phyloP scores from a whole-genome alignment of 1,140 invertebrate species.

The Zaprionus davidi region DNA sequence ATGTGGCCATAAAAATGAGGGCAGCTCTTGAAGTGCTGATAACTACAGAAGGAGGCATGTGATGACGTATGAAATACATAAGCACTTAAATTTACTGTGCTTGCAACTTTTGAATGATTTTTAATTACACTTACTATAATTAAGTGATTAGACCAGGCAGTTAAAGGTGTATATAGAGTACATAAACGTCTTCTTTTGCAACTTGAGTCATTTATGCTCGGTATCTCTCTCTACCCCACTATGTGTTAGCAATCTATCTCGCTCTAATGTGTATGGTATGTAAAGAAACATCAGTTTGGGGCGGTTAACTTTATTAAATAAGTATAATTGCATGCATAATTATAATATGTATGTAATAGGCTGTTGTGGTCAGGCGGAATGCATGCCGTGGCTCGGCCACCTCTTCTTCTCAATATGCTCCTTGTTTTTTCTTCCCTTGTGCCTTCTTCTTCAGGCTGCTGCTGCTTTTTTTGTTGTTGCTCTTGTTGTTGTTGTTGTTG shows the following conservation, averaged over 20 bases:
- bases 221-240: not conserved
- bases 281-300: slow-evolving; percentile 4
- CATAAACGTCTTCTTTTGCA: not conserved
- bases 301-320: slow-evolving; percentile 52
- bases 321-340: slow-evolving; percentile 37
- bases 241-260: not conserved
- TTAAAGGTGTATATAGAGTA: not conserved
- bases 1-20: not conserved
- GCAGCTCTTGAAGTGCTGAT: not conserved
- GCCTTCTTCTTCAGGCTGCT: not conserved
- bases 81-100: not conserved
- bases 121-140: not conserved
- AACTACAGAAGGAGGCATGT: not conserved
- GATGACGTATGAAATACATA: not conserved
- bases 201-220: not conserved
- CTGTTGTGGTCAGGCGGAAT: slow-evolving; percentile 47
- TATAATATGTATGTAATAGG: slow-evolving; percentile 38
- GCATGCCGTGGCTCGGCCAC: slow-evolving; percentile 38
- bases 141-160: not conserved
- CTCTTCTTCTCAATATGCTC: slow-evolving; percentile 22
- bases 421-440: not conserved
- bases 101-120: not conserved
- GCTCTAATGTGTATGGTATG: not conserved
- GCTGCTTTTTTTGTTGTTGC: not conserved
- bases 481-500: slow-evolving; percentile 2